These are phyloP conservation scores for Odontesthes bonariensis DNA, from an alignment of 2,113 vertebrate genomes.

Conservation along the genomic window DNA sequence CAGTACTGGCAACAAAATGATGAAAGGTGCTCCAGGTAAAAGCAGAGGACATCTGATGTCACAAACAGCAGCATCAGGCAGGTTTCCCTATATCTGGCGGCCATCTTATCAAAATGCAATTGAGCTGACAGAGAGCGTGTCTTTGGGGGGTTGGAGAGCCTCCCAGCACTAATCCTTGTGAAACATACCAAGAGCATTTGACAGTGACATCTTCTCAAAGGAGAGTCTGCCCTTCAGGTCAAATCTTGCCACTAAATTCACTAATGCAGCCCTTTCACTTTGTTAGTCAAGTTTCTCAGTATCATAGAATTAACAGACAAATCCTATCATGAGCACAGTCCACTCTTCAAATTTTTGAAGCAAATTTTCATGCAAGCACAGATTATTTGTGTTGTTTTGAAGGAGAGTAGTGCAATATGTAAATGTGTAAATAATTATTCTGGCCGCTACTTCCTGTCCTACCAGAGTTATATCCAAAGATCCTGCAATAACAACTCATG, in stretches of 20 bases:
- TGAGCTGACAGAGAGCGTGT: constrained; percentile 1
- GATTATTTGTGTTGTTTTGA: too few relatives aligned
- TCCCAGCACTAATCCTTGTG: constrained; percentile 16
- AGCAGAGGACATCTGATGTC: constrained; percentile 15
- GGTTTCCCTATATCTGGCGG: neutral
- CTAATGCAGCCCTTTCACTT: neutral
- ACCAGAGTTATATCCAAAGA: too few relatives aligned
- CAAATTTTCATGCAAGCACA: too few relatives aligned
- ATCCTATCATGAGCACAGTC: neutral
- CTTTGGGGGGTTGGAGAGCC: constrained; percentile 23
- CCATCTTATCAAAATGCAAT: constrained; percentile 25
- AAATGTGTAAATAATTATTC: too few relatives aligned
- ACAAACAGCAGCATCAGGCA: constrained; percentile 5
- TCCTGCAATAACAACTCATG: too few relatives aligned
- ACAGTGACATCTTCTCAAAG: constrained; percentile 4
- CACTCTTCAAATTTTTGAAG: too few relatives aligned
- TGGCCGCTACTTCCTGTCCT: too few relatives aligned
- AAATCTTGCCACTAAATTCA: neutral
- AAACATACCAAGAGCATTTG: constrained; percentile 39
- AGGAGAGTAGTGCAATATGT: too few relatives aligned
- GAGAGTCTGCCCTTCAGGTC: neutral
- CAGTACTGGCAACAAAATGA: neutral
- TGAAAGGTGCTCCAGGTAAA: neutral
- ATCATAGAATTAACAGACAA: neutral
- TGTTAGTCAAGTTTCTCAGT: neutral